Evolutionary conservation across 2,888 invertebrate genomes (phyloP), one percentile per base, ranked within the genome.

Genomic region (Drosophila antonietae): DNA sequence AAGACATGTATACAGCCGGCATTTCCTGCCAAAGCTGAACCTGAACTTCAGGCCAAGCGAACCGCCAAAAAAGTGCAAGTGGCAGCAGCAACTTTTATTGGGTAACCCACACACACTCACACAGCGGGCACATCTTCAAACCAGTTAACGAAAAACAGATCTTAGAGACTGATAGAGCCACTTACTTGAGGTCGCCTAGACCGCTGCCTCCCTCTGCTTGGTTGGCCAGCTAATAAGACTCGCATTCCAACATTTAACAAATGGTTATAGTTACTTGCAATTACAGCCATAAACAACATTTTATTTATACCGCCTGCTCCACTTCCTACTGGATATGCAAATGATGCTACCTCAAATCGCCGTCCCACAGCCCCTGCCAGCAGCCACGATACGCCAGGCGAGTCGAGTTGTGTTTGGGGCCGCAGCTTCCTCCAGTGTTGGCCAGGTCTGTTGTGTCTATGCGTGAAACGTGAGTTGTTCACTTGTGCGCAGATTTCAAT

Each of bases 11-110:
- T 68, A 28, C 6, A 55, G 55, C 44, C 59, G 49, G 55, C 72
- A 76, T 81, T 90, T 91, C 92, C 92, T 90, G 91, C 20, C 69
- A 28, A 58, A 49, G 58, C 81, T 91, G 91, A 91, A 92, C 91
- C 92, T 91, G 91, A 92, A 91, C 91, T 91, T 90, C 77, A 58
- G 75, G 75, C 74, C 60, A 58, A 67, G 52, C 57, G 3, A 53
- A 65, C 31, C 44, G n/a, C 55, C 65, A 64, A 70, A 77, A 74
- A 83, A 82, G 68, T 59, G 68, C 74, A 80, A 80, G 73, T 77
- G 62, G 68, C 46, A 63, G 46, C 43, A 63, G 15, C 68, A n/a
- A 56, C 28, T 39, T 63, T 68, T 75, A 75, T 83, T 87, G 58
- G 60, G 66, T 85, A 82, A 82, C 49, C 65, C 51, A 49, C 55